These are phyloP conservation scores for Eudyptes chrysolophus DNA, from an alignment of 2,113 vertebrate species.

Conservation along the genomic window DNA sequence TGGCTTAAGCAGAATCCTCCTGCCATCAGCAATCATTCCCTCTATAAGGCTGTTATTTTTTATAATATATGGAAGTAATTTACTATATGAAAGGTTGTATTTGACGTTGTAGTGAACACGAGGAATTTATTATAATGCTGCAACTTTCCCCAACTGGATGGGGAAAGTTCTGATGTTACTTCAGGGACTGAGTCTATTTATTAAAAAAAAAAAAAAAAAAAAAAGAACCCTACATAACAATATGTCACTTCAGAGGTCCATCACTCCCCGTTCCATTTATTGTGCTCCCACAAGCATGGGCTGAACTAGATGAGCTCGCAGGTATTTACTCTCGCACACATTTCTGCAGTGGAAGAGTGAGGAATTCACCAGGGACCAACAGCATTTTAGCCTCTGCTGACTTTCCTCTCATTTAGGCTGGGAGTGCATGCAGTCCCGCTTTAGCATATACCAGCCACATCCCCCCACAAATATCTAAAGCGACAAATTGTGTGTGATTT, in stretches of 20 bases:
- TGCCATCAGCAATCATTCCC: neutral
- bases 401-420: neutral
- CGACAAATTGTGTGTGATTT: neutral
- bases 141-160: neutral
- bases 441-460: neutral
- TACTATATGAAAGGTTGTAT: neutral
- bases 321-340: neutral
- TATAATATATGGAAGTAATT: neutral
- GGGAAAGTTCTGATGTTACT: neutral
- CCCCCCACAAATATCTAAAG: neutral
- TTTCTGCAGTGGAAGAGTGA: neutral
- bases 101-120: neutral
- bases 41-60: neutral
- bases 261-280: neutral
- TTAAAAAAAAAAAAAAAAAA: neutral
- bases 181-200: neutral
- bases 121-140: neutral
- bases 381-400: neutral
- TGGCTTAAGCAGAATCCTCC: neutral
- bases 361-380: rapidly evolving
- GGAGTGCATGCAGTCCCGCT: neutral
- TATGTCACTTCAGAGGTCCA: neutral
- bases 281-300: neutral
- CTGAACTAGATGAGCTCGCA: neutral
- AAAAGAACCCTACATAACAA: neutral